Evolutionary conservation across 2,888 invertebrate genomes (phyloP).

Genomic region (Pasiphila rectangulata): DNA sequence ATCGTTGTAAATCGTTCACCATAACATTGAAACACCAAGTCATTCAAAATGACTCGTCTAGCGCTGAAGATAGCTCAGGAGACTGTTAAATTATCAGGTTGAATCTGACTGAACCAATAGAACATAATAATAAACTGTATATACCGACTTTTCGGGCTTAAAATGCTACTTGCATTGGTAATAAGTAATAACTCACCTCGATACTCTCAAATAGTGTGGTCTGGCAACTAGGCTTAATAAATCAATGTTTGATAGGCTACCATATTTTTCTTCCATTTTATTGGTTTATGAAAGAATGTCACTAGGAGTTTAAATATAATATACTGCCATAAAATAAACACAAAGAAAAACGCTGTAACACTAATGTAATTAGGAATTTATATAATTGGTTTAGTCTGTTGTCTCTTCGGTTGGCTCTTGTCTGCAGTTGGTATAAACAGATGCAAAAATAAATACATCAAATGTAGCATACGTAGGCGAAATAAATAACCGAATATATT

Average conservation of each 20-base stretch:
- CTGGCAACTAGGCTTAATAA: conserved; percentile 17
- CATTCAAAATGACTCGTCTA: conserved; percentile 28
- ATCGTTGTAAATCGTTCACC: conserved; percentile 51
- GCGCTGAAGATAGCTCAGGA: background rate
- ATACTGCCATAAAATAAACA: conserved; percentile 30
- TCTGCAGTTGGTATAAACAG: background rate
- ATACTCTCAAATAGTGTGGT: conserved; percentile 39
- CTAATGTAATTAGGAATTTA: conserved; percentile 60
- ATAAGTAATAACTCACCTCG: conserved; percentile 45
- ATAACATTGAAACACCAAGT: conserved; percentile 51
- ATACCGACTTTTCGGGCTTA: too few species aligned
- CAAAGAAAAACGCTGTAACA: conserved; percentile 38
- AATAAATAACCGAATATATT: background rate
- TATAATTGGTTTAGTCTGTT: conserved; percentile 57
- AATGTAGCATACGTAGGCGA: background rate
- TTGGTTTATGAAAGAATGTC: conserved; percentile 8
- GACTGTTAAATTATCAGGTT: too few species aligned
- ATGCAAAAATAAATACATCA: background rate
- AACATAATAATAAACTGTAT: too few species aligned
- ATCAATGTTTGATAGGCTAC: conserved; percentile 39
- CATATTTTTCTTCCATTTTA: conserved; percentile 42
- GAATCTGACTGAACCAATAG: too few species aligned
- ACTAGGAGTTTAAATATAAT: background rate
- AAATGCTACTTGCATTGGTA: too few species aligned
- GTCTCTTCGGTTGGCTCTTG: conserved; percentile 1